Conservation (phyloP, 2,797 vertebrate genomes). For the Crypturellus tataupa region DNA sequence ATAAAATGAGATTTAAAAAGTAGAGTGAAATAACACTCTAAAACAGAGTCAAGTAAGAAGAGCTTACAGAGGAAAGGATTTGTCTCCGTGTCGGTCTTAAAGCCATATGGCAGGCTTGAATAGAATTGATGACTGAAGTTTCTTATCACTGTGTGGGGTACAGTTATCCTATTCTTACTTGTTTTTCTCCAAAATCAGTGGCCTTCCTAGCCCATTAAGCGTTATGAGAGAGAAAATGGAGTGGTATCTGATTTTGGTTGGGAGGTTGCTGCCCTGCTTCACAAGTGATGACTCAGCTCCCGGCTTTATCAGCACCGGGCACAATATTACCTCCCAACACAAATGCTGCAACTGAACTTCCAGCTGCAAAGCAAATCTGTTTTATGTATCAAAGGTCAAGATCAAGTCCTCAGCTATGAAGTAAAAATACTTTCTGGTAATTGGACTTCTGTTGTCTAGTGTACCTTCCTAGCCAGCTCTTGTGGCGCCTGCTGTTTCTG, state of each 20-base stretch:
- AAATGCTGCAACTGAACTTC: background rate
- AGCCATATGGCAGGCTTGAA: background rate
- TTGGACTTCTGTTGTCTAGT: slow-evolving; percentile 1
- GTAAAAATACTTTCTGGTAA: slow-evolving; percentile 44
- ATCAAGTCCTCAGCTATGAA: slow-evolving; percentile 49
- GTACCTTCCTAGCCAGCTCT: slow-evolving; percentile 19
- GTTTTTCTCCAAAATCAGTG: background rate
- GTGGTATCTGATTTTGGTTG: background rate
- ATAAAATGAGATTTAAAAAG: slow-evolving; percentile 37
- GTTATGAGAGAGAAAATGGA: background rate
- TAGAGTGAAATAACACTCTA: slow-evolving; percentile 10
- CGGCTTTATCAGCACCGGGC: slow-evolving; percentile 2
- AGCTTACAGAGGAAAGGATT: background rate
- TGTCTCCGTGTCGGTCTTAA: background rate
- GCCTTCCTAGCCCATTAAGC: background rate
- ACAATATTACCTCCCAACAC: background rate
- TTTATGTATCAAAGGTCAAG: slow-evolving; percentile 39
- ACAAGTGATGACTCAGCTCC: background rate
- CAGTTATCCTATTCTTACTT: background rate
- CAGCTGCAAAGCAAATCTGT: slow-evolving; percentile 28
- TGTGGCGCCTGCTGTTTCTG: background rate
- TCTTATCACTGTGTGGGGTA: background rate
- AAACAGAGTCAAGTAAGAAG: background rate
- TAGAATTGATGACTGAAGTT: background rate
- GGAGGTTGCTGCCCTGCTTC: slow-evolving; percentile 16